Conservation (phyloP, 1,140 invertebrate species). For the Portunus trituberculatus region DNA sequence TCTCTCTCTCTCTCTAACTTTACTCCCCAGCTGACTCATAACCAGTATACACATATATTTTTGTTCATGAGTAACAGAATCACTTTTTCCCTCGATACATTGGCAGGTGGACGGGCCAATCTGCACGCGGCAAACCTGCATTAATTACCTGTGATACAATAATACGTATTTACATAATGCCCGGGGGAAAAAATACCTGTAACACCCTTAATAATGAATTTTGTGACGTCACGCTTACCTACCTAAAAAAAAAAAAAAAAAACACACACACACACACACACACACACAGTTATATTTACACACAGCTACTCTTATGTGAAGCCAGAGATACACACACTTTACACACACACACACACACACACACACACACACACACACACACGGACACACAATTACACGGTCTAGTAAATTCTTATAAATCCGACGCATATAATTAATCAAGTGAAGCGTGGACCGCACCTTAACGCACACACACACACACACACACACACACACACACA, state of each 20-base stretch:
- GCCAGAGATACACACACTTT: background rate
- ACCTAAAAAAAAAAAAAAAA: background rate
- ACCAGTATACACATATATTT: background rate
- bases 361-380: background rate
- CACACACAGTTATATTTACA: no score
- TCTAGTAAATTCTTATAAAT: no score
- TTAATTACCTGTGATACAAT: slow-evolving; percentile 4
- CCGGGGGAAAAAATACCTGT: background rate
- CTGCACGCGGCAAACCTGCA: background rate
- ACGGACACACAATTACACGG: no score
- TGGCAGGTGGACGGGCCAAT: background rate
- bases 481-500: no score
- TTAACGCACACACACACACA: no score
- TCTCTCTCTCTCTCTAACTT: no score
- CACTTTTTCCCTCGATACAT: background rate
- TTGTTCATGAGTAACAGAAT: background rate
- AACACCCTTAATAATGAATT: background rate
- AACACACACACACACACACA: background rate
- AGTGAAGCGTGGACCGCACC: no score
- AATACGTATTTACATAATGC: background rate
- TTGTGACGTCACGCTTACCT: background rate
- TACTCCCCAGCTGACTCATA: background rate
- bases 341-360: slow-evolving; percentile 9
- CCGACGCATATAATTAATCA: no score
- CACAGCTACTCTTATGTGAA: background rate